Evolutionary conservation across 2,888 invertebrate species (phyloP), one percentile per base, ranked within the genome.

Genomic region (Netelia fuscicornis): DNA sequence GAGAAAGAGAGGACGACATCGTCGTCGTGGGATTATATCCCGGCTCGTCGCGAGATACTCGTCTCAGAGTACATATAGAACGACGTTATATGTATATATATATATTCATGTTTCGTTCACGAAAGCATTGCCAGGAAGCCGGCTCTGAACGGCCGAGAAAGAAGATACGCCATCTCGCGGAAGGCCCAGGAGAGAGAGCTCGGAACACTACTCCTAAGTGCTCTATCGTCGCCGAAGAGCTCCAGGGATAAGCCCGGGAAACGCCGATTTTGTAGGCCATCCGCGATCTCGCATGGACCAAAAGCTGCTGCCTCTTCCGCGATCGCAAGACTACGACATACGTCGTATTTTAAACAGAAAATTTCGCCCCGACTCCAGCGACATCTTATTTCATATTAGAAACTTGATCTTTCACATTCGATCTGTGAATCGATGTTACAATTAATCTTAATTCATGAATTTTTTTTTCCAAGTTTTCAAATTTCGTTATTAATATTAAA

Each of bases 221-320:
- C 88, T 86, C 83, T 85, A 48, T 74, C 81, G 79, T 68, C 74
- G 70, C 67, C 86, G 62, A 48, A 83, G 72, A n/a, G 8, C 72
- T 75, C 64, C 30, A 56, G 37, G 86, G 88, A 90, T 89, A 90
- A 90, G 89, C 87, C 80, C 71, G 85, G 88, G 86, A 87, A 88
- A 88, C 79, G 88, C 85, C 88, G 89, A 90, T 89, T 89, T 90
- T 89, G 79, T 88, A 86, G 84, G 74, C 60, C 74, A 78, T 54
- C 68, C 11, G 48, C 65, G 58, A 44, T 42, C 71, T 83, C 79
- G 64, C 82, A 83, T 78, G 65, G 25, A n/a, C 42, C 44, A 71
- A 67, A 65, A 67, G 64, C 23, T n/a, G 65, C 71, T 76, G 0
- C 2, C 37, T 37, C 37, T 37, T 37, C 37, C 37, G 8, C 37